Percentiles rank a stretch among this genome's conserved stretches.
These are phyloP conservation scores for Anthrax anthrax DNA, from an alignment of 2,888 invertebrate species.

Conservation along the genomic window DNA sequence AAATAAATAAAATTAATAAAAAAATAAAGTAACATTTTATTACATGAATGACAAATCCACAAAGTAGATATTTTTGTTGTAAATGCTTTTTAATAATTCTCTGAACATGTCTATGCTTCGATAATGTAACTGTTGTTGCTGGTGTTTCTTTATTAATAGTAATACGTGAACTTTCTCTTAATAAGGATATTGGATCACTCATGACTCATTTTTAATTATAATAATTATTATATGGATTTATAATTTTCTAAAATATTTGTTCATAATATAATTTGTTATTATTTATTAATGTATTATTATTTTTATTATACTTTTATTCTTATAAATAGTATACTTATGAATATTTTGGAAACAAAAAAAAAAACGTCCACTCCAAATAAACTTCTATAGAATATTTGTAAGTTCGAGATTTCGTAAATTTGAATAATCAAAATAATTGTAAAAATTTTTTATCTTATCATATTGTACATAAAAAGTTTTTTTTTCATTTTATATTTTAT, in stretches of 20 bases:
- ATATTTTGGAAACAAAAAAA: too few relatives aligned
- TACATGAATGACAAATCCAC: slow-evolving; percentile 34
- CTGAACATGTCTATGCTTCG: slow-evolving; percentile 18
- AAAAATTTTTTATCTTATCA: too few relatives aligned
- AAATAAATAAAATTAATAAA: background rate
- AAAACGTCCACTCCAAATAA: too few relatives aligned
- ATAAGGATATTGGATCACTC: background rate
- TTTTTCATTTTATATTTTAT: too few relatives aligned
- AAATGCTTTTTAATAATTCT: slow-evolving; percentile 33
- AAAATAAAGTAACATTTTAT: slow-evolving; percentile 10
- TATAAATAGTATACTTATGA: too few relatives aligned
- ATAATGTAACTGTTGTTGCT: slow-evolving; percentile 20
- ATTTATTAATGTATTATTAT: too few relatives aligned
- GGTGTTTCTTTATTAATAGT: slow-evolving; percentile 16
- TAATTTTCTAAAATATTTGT: too few relatives aligned
- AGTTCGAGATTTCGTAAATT: too few relatives aligned
- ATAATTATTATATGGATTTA: too few relatives aligned
- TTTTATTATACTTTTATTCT: too few relatives aligned
- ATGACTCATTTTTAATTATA: slow-evolving; percentile 1
- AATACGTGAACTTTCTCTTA: background rate
- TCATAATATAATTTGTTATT: too few relatives aligned
- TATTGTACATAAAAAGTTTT: background rate
- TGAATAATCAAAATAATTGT: background rate
- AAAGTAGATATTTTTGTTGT: slow-evolving; percentile 34
- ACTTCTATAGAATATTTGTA: too few relatives aligned